These are phyloP conservation scores for Phrynosoma blainvillii DNA, from an alignment of 2,113 vertebrate genomes.

Conservation along the genomic window DNA sequence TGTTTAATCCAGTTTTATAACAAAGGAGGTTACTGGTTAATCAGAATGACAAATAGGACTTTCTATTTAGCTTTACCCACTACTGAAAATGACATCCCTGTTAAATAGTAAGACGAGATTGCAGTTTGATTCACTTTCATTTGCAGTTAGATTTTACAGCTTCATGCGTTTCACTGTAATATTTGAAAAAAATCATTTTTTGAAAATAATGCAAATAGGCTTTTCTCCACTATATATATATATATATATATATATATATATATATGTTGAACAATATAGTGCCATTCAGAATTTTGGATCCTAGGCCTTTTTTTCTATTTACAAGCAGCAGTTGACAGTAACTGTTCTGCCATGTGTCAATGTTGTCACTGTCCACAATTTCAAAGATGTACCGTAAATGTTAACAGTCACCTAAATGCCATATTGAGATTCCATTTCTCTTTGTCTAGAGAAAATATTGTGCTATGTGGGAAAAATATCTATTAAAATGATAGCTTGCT, in stretches of 20 bases:
- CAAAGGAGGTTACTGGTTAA: conserved; percentile 20
- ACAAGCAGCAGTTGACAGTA: no score
- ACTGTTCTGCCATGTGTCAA: background rate
- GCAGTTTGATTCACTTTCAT: background rate
- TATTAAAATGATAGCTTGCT: background rate
- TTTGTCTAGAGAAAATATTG: background rate
- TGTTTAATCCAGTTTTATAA: conserved; percentile 17
- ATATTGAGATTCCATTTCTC: background rate
- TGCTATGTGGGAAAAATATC: background rate
- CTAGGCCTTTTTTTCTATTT: background rate
- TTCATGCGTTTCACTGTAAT: background rate
- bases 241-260: no score
- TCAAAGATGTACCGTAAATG: no score
- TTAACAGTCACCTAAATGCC: background rate
- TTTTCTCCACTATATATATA: no score
- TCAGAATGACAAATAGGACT: background rate
- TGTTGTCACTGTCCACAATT: background rate
- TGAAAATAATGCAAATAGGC: background rate
- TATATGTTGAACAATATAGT: background rate
- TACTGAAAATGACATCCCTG: background rate
- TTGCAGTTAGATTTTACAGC: background rate
- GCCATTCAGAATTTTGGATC: background rate
- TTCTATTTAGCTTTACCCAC: background rate
- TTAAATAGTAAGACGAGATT: background rate
- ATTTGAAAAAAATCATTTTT: background rate